phyloP scores from a whole-genome alignment of 2,888 invertebrate species.

The Cantharis flavilabris region DNA sequence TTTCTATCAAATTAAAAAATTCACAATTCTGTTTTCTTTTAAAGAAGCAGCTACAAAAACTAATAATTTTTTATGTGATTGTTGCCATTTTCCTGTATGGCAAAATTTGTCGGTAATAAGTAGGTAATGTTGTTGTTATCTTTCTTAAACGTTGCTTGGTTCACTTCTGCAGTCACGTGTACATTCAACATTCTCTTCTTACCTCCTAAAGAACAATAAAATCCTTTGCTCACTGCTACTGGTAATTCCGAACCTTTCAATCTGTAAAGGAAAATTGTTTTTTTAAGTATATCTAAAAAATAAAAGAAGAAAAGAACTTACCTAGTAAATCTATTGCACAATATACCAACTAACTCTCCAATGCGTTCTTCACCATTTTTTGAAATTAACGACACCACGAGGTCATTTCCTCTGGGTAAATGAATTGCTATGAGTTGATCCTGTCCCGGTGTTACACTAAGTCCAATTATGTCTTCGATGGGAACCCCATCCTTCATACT shows the following conservation, averaged over 20 bases:
- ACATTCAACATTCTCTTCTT: slow-evolving; percentile 68
- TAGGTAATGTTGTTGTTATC: slow-evolving; percentile 60
- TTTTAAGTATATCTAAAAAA: no score
- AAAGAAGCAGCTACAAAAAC: neutral
- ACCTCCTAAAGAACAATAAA: slow-evolving; percentile 84
- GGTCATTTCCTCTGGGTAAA: slow-evolving; percentile 85
- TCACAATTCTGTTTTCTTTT: neutral
- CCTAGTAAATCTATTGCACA: slow-evolving; percentile 77
- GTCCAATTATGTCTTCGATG: slow-evolving; percentile 66
- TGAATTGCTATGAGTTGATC: slow-evolving; percentile 90
- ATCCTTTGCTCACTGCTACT: slow-evolving; percentile 73
- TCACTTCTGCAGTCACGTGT: slow-evolving; percentile 61
- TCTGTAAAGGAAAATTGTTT: slow-evolving; percentile 56
- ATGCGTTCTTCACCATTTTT: slow-evolving; percentile 70
- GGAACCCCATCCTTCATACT: slow-evolving; percentile 77
- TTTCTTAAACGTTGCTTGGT: slow-evolving; percentile 59
- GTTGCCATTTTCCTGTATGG: slow-evolving; percentile 53
- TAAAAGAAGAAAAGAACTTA: slow-evolving; percentile 57
- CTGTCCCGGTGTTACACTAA: slow-evolving; percentile 83
- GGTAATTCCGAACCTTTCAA: slow-evolving; percentile 70
- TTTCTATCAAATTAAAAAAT: neutral
- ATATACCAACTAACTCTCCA: slow-evolving; percentile 84
- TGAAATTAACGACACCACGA: slow-evolving; percentile 75
- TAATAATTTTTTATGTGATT: slow-evolving; percentile 20
- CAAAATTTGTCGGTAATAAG: slow-evolving; percentile 58